Evolutionary conservation across 2,888 invertebrate species (phyloP).

Genomic region (Drosophila cognata): DNA sequence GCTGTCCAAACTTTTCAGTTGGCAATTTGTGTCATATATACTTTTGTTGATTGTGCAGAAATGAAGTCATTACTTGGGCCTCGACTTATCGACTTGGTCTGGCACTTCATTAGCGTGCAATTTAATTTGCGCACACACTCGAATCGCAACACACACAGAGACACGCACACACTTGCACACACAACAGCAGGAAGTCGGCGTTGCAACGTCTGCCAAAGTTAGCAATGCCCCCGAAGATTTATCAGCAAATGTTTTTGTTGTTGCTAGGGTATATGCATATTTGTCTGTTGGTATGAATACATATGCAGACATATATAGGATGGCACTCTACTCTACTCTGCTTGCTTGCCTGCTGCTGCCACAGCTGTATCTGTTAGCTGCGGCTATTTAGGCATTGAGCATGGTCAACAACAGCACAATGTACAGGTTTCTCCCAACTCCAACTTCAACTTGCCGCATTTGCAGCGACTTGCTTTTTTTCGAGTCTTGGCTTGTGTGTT

Average conservation of each 20-base stretch:
- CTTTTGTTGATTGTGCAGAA: slow-evolving; percentile 42
- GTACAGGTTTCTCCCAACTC: slow-evolving; percentile 72
- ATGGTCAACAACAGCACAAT: slow-evolving; percentile 66
- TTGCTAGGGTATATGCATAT: slow-evolving; percentile 7
- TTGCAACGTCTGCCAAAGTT: slow-evolving; percentile 40
- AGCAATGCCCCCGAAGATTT: slow-evolving; percentile 58
- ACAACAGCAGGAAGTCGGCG: slow-evolving; percentile 65
- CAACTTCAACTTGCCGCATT: slow-evolving; percentile 44
- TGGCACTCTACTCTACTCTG: slow-evolving; percentile 29
- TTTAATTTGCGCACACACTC: slow-evolving; percentile 77
- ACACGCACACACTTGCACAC: background rate
- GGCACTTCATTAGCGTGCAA: slow-evolving; percentile 78
- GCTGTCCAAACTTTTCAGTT: slow-evolving; percentile 49
- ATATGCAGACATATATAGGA: slow-evolving; percentile 26
- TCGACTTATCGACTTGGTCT: slow-evolving; percentile 30
- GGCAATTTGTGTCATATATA: slow-evolving; percentile 73
- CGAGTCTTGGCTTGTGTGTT: slow-evolving; percentile 52
- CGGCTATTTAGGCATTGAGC: slow-evolving; percentile 73
- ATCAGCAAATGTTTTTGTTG: slow-evolving; percentile 56
- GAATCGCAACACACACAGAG: slow-evolving; percentile 19
- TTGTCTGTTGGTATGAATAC: slow-evolving; percentile 5
- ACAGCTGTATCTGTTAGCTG: slow-evolving; percentile 27
- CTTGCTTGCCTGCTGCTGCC: slow-evolving; percentile 12
- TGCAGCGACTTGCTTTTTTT: slow-evolving; percentile 42
- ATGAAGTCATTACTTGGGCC: slow-evolving; percentile 50